phyloP scores from a whole-genome alignment of 2,113 vertebrate genomes.

The Heterotis niloticus region DNA sequence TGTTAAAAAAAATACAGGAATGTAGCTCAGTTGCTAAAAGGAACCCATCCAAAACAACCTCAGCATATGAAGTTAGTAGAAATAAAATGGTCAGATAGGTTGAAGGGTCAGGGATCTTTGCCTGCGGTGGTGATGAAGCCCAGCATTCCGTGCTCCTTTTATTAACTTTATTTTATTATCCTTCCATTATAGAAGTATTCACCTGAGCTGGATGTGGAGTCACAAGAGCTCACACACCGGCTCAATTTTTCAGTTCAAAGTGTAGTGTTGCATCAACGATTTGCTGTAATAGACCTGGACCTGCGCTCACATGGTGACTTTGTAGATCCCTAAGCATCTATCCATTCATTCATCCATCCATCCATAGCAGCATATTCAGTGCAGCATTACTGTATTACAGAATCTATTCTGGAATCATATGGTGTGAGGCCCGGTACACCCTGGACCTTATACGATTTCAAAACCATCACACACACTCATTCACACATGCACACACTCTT shows the following conservation, averaged over 20 bases:
- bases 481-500: too few relatives aligned
- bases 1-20: too few relatives aligned
- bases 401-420: too few relatives aligned
- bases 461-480: background rate
- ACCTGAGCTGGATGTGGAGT: slow-evolving; percentile 6
- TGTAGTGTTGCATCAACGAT: background rate
- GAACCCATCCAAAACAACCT: too few relatives aligned
- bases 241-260: background rate
- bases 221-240: background rate
- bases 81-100: background rate
- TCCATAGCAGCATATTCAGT: too few relatives aligned
- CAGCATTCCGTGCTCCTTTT: slow-evolving; percentile 2
- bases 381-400: too few relatives aligned
- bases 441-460: background rate
- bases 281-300: background rate
- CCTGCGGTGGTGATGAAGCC: slow-evolving; percentile 9
- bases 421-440: background rate
- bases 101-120: background rate
- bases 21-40: too few relatives aligned
- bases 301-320: background rate
- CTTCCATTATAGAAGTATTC: background rate
- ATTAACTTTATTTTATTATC: too few relatives aligned
- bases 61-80: too few relatives aligned
- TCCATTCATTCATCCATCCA: too few relatives aligned
- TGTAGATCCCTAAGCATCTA: background rate